Base-by-base conservation (phyloP, 2,113 vertebrate species). In the Prunella himalayana region DNA sequence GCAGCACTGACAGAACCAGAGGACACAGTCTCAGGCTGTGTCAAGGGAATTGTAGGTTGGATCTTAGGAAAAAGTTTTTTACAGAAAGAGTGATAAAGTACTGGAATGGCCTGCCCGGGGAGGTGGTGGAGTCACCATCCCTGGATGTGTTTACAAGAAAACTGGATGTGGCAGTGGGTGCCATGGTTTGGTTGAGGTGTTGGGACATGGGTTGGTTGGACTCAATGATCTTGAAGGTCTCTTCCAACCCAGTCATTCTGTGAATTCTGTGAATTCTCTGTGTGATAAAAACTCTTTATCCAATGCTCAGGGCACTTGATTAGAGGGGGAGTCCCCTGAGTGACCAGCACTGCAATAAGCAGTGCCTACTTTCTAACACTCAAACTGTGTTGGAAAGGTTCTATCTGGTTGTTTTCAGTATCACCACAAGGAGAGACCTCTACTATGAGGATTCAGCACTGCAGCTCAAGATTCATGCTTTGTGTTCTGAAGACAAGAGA, bases 361-460 rank as follows among this genome's bases (percentile, higher is more conserved):
- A 54, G 6, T 44, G 39, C 20, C 20, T 54, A 27, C 11, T 64
- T 79, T 79, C 49, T 44, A 35, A 30, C 41, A 45, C 33, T 31
- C 33, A 45, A 2, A 19, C 49, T 65, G 33, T 53, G 37, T 18
- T 35, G 20, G 49, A 54, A 54, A 79, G 31, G 25, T 35, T 44
- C 33, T 65, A 5, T 15, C 25, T 65, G 39, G 4, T 22, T 0
- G 0, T 12, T 65, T 54, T 66, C 3, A 1, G 27, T 56, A 45
- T 45, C 61, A 30, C 13, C 33, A 25, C 99, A 27, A 99, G 99
- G 54, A 98, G 99, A 25, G 99, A 99, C 69, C 98, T 99, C 4
- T 98, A 98, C 83, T 98, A 99, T 28, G 99, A 99, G 92, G 98
- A 99, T 94, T 99, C 99, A 0, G 99, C 99, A 0, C 97, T 99